Conservation (phyloP, 2,888 invertebrate genomes). For the Eulithis testata region DNA sequence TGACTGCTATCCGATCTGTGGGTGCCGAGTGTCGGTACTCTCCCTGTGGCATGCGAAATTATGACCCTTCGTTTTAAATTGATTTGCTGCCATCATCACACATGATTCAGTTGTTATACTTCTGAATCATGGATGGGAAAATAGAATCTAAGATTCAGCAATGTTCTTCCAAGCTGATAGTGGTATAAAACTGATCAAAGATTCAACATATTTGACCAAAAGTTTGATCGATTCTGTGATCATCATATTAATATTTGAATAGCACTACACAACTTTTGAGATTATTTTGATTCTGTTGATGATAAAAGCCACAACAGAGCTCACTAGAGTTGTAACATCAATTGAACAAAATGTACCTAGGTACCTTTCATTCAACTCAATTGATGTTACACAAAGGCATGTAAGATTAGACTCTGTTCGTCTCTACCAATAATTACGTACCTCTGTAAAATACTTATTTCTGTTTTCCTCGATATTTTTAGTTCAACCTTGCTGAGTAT, state of each 20-base stretch:
- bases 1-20: conserved; percentile 4
- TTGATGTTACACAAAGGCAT: conserved; percentile 2
- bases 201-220: not conserved
- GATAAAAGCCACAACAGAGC: not conserved
- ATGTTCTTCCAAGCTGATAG: not conserved
- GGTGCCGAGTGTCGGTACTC: conserved; percentile 13
- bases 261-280: no score
- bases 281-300: not conserved
- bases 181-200: not conserved
- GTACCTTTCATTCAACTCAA: not conserved
- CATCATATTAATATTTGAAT: no score
- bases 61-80: conserved; percentile 29
- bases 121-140: conserved; percentile 2
- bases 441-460: no score
- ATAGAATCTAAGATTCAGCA: not conserved
- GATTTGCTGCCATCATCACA: conserved; percentile 25
- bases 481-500: conserved; percentile 18
- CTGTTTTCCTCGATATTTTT: conserved; percentile 11
- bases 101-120: not conserved
- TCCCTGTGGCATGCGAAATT: conserved; percentile 31
- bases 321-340: not conserved
- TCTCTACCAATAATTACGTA: not conserved
- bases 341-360: not conserved
- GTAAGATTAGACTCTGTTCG: not conserved
- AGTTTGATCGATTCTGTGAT: not conserved